These are phyloP conservation scores for Drosophila parthenogenetica DNA, from an alignment of 2,888 invertebrate species.

Conservation along the genomic window DNA sequence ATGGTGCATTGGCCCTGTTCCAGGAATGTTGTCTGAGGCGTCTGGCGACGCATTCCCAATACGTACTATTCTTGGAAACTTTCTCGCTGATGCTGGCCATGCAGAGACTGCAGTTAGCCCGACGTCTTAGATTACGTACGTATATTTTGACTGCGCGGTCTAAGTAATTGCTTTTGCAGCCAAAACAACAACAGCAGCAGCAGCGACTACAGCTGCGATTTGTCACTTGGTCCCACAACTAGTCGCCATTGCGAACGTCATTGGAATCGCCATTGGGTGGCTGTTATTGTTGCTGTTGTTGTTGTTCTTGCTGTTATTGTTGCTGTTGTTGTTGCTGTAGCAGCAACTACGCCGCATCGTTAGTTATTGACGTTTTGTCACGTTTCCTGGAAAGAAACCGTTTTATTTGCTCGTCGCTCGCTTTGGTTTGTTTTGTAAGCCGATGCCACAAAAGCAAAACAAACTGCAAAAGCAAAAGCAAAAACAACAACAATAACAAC, in stretches of 20 bases:
- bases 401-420: slow-evolving; percentile 73
- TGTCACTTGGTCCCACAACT: slow-evolving; percentile 63
- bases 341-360: slow-evolving; percentile 47
- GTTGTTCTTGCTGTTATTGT: slow-evolving; percentile 16
- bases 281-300: slow-evolving; percentile 21
- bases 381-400: slow-evolving; percentile 82
- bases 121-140: slow-evolving; percentile 70
- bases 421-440: slow-evolving; percentile 78
- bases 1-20: slow-evolving; percentile 61
- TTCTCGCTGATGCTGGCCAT: slow-evolving; percentile 39
- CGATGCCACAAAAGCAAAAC: slow-evolving; percentile 66
- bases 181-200: slow-evolving; percentile 33
- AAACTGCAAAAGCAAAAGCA: slow-evolving; percentile 53
- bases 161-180: slow-evolving; percentile 68
- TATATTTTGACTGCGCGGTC: slow-evolving; percentile 57
- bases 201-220: slow-evolving; percentile 49
- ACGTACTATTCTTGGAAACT: slow-evolving; percentile 52
- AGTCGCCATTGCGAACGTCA: slow-evolving; percentile 52
- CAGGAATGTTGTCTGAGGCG: slow-evolving; percentile 71
- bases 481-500: slow-evolving; percentile 64
- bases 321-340: slow-evolving; percentile 14
- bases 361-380: slow-evolving; percentile 83
- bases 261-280: slow-evolving; percentile 40
- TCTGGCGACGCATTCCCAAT: slow-evolving; percentile 54
- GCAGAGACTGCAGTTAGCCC: slow-evolving; percentile 11